These are phyloP conservation scores for Hydriomena furcata DNA, from an alignment of 2,888 invertebrate genomes.

Conservation along the genomic window DNA sequence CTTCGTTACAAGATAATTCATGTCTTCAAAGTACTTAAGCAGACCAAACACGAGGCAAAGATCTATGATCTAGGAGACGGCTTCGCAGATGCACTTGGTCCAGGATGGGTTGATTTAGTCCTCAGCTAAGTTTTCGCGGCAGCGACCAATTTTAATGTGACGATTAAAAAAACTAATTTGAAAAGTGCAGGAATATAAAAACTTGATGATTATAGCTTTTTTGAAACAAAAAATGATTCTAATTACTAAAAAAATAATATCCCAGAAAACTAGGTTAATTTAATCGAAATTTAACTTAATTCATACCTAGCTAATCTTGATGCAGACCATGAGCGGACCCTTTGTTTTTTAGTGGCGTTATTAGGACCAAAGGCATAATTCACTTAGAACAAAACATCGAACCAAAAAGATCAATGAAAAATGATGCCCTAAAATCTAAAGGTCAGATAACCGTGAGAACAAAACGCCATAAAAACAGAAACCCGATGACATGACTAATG, in stretches of 20 bases:
- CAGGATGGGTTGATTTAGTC: no score
- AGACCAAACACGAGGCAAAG: no score
- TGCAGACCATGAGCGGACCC: neutral
- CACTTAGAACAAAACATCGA: constrained; percentile 21
- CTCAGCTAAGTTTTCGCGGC: no score
- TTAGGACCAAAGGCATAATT: constrained; percentile 16
- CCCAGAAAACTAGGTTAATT: neutral
- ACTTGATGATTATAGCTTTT: no score
- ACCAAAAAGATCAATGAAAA: constrained; percentile 26
- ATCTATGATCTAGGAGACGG: no score
- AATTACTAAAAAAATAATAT: no score
- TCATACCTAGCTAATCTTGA: neutral
- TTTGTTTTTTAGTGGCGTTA: neutral
- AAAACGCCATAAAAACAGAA: constrained; percentile 31
- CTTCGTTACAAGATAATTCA: no score
- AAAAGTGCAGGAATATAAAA: neutral
- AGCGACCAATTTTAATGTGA: neutral
- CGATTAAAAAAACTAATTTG: neutral
- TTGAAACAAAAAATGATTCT: no score
- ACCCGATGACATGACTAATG: constrained; percentile 38
- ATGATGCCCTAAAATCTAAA: constrained; percentile 29
- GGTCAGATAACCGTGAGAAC: constrained; percentile 37
- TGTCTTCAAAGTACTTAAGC: no score
- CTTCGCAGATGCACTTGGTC: no score
- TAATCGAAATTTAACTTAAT: neutral